Percentiles rank a stretch among this genome's conserved stretches.
These are phyloP conservation scores for Chromis chromis DNA, from an alignment of 2,797 vertebrate genomes.

Conservation along the genomic window DNA sequence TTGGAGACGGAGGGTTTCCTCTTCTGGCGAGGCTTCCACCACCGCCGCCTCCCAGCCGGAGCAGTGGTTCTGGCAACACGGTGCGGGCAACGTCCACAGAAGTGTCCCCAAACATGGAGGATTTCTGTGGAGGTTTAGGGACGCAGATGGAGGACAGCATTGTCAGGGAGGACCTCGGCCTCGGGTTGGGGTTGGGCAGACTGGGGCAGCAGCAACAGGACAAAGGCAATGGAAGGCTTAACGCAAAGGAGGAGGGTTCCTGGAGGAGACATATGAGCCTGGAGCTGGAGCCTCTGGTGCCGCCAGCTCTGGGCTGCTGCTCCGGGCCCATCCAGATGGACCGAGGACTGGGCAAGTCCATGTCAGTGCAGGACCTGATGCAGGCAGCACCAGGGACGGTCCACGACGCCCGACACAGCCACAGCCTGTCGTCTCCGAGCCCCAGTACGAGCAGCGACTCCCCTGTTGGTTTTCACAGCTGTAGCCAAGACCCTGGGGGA, in stretches of 20 bases:
- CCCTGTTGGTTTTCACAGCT: slow-evolving; percentile 86
- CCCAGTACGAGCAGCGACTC: slow-evolving; percentile 80
- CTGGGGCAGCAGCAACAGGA: slow-evolving; percentile 70
- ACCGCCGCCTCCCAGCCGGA: slow-evolving; percentile 89
- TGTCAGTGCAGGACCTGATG: slow-evolving; percentile 95
- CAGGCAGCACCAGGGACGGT: slow-evolving; percentile 79
- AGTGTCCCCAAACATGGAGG: slow-evolving; percentile 50
- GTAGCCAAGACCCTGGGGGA: slow-evolving; percentile 67
- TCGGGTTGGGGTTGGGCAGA: slow-evolving; percentile 43
- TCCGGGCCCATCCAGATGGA: slow-evolving; percentile 76
- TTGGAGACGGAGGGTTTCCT: slow-evolving; percentile 73
- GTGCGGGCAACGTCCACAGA: slow-evolving; percentile 64
- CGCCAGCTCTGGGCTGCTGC: slow-evolving; percentile 77
- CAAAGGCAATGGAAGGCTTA: slow-evolving; percentile 71
- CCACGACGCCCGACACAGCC: slow-evolving; percentile 80
- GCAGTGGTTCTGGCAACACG: slow-evolving; percentile 73
- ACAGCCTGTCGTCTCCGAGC: slow-evolving; percentile 80
- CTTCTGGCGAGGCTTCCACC: slow-evolving; percentile 80
- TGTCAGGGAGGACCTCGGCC: slow-evolving; percentile 54
- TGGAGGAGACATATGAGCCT: slow-evolving; percentile 94
- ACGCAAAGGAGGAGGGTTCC: slow-evolving; percentile 86
- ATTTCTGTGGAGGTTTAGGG: slow-evolving; percentile 83
- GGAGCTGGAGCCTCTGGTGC: slow-evolving; percentile 87
- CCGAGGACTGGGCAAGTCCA: slow-evolving; percentile 89
- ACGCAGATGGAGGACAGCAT: slow-evolving; percentile 80